Evolutionary conservation across 2,888 invertebrate species (phyloP).

Genomic region (Esperia sulphurella): DNA sequence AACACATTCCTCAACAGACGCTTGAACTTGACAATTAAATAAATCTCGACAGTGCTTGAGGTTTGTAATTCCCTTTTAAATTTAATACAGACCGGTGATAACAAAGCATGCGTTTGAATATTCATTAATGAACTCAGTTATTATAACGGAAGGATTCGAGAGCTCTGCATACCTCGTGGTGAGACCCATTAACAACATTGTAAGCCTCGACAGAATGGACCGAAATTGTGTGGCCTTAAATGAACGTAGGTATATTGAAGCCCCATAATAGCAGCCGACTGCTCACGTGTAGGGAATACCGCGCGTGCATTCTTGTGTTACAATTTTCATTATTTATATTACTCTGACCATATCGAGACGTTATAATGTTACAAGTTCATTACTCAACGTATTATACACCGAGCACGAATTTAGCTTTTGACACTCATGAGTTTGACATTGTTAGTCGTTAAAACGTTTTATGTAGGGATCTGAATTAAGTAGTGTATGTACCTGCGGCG

Average conservation of each 20-base stretch:
- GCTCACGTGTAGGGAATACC: background rate
- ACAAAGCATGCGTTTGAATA: conserved; percentile 42
- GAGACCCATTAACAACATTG: conserved; percentile 37
- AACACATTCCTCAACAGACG: conserved; percentile 16
- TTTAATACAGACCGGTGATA: conserved; percentile 6
- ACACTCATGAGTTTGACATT: too few species aligned
- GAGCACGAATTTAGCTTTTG: too few species aligned
- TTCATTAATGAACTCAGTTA: conserved; percentile 38
- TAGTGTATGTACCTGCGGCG: too few species aligned
- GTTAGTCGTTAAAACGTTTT: too few species aligned
- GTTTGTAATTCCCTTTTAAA: conserved; percentile 10
- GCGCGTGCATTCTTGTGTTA: background rate
- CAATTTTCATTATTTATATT: background rate
- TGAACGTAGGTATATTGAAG: conserved; percentile 9
- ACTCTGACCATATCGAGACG: background rate
- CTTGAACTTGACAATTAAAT: conserved; percentile 16
- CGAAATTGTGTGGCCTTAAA: conserved; percentile 25
- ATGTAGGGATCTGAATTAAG: too few species aligned
- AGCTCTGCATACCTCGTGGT: conserved; percentile 35
- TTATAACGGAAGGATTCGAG: conserved; percentile 38
- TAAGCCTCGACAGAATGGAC: conserved; percentile 30
- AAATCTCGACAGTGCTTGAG: conserved; percentile 3
- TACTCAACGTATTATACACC: background rate
- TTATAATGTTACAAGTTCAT: background rate
- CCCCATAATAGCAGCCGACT: background rate